phyloP scores from a whole-genome alignment of 2,797 vertebrate genomes.

The Chloroceryle inda region DNA sequence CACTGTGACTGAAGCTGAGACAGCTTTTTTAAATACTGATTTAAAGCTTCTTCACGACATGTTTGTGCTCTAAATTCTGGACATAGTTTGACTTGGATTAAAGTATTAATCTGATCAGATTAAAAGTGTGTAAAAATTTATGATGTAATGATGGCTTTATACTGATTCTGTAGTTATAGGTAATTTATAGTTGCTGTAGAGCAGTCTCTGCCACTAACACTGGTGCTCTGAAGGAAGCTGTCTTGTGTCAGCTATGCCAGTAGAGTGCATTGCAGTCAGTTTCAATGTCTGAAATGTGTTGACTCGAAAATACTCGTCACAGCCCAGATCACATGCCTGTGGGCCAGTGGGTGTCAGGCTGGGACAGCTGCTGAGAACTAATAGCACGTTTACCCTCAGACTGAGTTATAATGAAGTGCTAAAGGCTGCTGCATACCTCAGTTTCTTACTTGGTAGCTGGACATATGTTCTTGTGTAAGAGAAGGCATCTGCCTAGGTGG shows the following conservation, averaged over 20 bases:
- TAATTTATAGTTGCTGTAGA: not conserved
- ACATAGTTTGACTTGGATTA: not conserved
- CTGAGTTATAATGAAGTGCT: not conserved
- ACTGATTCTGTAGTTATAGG: not conserved
- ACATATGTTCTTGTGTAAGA: not conserved
- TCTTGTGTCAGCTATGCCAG: not conserved
- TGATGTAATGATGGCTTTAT: not conserved
- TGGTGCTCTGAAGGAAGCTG: not conserved
- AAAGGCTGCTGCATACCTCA: not conserved
- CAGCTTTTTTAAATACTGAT: not conserved
- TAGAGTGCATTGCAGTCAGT: constrained; percentile 15
- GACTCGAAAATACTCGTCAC: not conserved
- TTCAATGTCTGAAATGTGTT: not conserved
- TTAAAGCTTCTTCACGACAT: not conserved
- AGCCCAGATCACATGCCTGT: not conserved
- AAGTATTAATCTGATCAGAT: not conserved
- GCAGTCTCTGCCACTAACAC: accelerated
- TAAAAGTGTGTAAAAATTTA: not conserved
- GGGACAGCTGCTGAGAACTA: not conserved
- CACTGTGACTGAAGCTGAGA: not conserved
- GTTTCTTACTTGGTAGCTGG: not conserved
- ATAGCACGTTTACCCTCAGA: accelerated
- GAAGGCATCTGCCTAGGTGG: not conserved
- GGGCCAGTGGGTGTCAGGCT: constrained; percentile 63
- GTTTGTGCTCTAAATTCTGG: not conserved